Evolutionary conservation across 2,888 invertebrate species (phyloP), one percentile per base, ranked within the genome.

Genomic region (Leptura quadrifasciata): DNA sequence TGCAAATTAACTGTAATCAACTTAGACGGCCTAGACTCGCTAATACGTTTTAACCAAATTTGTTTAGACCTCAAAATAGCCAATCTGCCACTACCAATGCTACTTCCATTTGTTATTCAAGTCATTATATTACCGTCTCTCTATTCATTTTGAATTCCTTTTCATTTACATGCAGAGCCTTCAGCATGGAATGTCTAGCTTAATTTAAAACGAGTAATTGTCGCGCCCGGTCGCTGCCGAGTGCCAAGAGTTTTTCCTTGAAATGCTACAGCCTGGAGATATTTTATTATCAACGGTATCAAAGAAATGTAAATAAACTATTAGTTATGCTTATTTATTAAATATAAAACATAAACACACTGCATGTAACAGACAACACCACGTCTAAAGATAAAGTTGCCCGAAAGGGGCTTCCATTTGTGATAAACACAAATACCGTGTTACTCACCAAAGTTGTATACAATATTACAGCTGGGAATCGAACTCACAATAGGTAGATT

Each of bases 1-100:
- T 85, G 84, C 81, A 85, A 86, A 86, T 85, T 81, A 83, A 82
- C 80, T 76, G 69, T 85, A 85, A 85, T 84, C 82, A 79, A 84
- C 83, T 85, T 84, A 85, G 83, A 84, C 82, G 81, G 80, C 83
- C 84, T 82, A 84, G 84, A 85, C 83, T 85, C 77, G 79, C 78
- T 79, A 81, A 82, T 78, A 79, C 80, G 75, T 79, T 81, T 78
- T 75, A 81, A 79, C 80, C 68, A 79, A 81, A 82, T 83, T 83
- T 82, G 79, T 82, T 81, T 75, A 80, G 81, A 79, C 80, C 82
- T 77, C 78, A 76, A 79, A 83, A 81, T 81, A 79, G 79, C 78
- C 79, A 76, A 80, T 80, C 79, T 79, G 73, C 77, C 76, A 78
- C 78, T 74, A 73, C 70, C 74, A 75, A 77, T 77, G 79, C 76